Percentiles rank a stretch among this genome's conserved stretches.
Evolutionary conservation across 2,113 vertebrate species (phyloP).

Genomic region (Noturus placidus): DNA sequence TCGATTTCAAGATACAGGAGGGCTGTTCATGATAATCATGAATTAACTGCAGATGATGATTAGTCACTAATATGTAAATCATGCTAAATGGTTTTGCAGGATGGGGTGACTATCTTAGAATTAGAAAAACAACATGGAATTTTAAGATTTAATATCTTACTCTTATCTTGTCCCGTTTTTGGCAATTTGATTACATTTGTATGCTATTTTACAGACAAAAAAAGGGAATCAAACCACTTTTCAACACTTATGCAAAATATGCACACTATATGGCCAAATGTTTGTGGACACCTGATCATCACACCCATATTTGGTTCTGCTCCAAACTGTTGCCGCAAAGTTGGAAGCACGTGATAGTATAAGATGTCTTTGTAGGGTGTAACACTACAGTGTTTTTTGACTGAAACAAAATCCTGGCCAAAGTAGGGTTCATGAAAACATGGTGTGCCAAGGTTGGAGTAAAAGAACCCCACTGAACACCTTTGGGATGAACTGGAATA

Average conservation of each 20-base stretch:
- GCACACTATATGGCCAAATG: too few relatives aligned
- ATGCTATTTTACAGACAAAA: neutral
- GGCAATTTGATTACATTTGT: neutral
- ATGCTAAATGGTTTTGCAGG: conserved; percentile 45
- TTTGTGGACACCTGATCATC: too few relatives aligned
- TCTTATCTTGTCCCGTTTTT: neutral
- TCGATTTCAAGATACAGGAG: neutral
- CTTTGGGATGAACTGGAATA: neutral
- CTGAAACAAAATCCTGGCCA: neutral
- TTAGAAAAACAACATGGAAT: too few relatives aligned
- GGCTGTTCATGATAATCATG: conserved; percentile 39
- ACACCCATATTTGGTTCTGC: too few relatives aligned
- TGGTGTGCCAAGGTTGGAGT: neutral
- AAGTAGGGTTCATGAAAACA: neutral
- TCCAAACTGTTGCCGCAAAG: too few relatives aligned
- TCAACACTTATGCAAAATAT: too few relatives aligned
- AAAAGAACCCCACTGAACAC: neutral
- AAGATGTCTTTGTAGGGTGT: neutral
- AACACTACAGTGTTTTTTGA: neutral
- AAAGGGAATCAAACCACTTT: neutral
- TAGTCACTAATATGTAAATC: conserved; percentile 42
- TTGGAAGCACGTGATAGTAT: neutral
- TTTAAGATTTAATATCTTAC: neutral
- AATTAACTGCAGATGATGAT: conserved; percentile 44
- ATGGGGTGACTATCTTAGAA: neutral